Evolutionary conservation across 2,888 invertebrate genomes (phyloP).

Genomic region (Ecliptopera silaceata): DNA sequence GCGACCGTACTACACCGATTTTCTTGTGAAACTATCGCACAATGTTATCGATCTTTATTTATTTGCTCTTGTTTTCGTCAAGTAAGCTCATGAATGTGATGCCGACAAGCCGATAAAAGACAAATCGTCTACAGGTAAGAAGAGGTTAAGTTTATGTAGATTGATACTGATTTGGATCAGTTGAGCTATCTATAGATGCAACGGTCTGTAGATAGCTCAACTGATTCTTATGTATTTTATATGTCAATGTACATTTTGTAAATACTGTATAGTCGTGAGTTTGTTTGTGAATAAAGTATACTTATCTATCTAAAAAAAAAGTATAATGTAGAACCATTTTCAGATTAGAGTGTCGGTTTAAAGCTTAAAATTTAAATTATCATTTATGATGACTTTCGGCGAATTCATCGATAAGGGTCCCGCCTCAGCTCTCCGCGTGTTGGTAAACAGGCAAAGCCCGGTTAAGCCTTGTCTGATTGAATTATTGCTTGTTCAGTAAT

Average conservation of each 20-base stretch:
- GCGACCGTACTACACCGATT: conserved; percentile 44
- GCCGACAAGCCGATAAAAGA: background rate
- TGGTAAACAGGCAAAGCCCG: conserved; percentile 68
- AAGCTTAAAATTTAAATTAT: background rate
- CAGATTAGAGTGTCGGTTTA: too few relatives aligned
- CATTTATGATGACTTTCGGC: background rate
- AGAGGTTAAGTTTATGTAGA: too few relatives aligned
- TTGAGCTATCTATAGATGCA: too few relatives aligned
- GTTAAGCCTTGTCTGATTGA: conserved; percentile 77
- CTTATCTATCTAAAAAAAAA: too few relatives aligned
- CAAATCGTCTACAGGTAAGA: too few relatives aligned
- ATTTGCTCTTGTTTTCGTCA: conserved; percentile 14
- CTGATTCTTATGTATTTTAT: too few relatives aligned
- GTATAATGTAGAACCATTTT: too few relatives aligned
- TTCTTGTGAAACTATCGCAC: conserved; percentile 40
- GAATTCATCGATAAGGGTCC: conserved; percentile 54
- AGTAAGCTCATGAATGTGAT: background rate
- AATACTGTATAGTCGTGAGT: too few relatives aligned
- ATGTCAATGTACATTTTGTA: too few relatives aligned
- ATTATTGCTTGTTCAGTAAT: conserved; percentile 73
- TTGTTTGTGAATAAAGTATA: too few relatives aligned
- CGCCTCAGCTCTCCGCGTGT: conserved; percentile 45
- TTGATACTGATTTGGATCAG: too few relatives aligned
- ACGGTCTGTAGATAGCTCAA: too few relatives aligned
- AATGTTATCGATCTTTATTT: conserved; percentile 42